Conservation (phyloP, 1,140 invertebrate genomes). For the Lysiphlebus fabarum region DNA sequence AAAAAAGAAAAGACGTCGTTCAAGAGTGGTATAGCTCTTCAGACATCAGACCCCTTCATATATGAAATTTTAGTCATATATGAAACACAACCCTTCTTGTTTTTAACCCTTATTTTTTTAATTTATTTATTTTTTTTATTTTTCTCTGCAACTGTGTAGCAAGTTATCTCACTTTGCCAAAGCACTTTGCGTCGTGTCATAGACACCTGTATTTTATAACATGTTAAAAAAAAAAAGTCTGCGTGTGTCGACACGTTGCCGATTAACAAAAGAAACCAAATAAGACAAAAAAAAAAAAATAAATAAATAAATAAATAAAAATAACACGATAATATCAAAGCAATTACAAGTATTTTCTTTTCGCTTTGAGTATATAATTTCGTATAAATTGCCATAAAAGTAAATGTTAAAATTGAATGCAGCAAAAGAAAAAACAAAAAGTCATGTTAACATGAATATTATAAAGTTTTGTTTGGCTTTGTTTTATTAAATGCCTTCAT, state of each 20-base stretch:
- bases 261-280: slow-evolving; percentile 3
- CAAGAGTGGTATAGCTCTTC: slow-evolving; percentile 30
- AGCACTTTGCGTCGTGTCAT: slow-evolving; percentile 33
- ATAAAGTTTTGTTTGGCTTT: no score
- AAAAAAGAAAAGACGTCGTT: no score
- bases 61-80: slow-evolving; percentile 37
- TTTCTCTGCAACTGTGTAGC: slow-evolving; percentile 34
- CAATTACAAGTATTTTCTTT: no score
- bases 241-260: neutral
- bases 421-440: no score
- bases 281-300: slow-evolving; percentile 7
- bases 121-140: slow-evolving; percentile 29
- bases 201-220: slow-evolving; percentile 29
- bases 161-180: slow-evolving; percentile 37
- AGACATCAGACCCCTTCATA: slow-evolving; percentile 41
- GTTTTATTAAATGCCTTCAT: no score
- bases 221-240: slow-evolving; percentile 13
- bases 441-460: no score
- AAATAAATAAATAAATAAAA: no score
- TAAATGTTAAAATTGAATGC: no score
- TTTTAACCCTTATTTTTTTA: neutral
- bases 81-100: neutral
- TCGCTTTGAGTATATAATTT: no score
- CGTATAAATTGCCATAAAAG: no score
- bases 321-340: neutral